A percentile compares a stretch with the other conserved stretches of the same genome.
Conservation (phyloP, 1,140 invertebrate genomes). For the Chironomus striatipennis region DNA sequence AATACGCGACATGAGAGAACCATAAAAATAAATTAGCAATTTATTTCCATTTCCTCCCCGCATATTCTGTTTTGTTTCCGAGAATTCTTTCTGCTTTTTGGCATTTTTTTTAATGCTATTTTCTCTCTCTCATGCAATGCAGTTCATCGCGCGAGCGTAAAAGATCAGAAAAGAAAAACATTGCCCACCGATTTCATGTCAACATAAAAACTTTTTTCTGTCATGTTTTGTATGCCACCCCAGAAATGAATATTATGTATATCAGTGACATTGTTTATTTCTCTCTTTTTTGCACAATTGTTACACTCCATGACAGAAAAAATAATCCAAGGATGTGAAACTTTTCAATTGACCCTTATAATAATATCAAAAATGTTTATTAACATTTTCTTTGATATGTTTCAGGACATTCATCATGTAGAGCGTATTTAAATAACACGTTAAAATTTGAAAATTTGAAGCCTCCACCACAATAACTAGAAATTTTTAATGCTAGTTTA, state of each 20-base stretch:
- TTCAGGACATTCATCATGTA: too few species aligned
- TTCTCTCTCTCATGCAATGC: neutral
- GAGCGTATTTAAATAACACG: too few species aligned
- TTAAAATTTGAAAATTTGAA: too few species aligned
- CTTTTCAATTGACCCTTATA: too few species aligned
- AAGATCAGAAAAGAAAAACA: neutral
- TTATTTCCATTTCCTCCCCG: constrained; percentile 15
- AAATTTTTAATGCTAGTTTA: too few species aligned
- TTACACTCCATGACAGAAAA: neutral
- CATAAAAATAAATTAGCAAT: constrained; percentile 23
- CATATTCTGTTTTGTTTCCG: neutral
- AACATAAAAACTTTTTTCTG: too few species aligned
- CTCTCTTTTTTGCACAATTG: neutral
- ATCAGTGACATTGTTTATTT: neutral
- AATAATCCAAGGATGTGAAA: too few species aligned
- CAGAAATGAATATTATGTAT: neutral
- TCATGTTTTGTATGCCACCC: neutral
- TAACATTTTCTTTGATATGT: too few species aligned
- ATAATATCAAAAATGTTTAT: too few species aligned
- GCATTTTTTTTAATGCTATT: neutral
- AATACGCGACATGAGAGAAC: constrained; percentile 13
- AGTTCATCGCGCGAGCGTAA: neutral
- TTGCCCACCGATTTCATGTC: neutral
- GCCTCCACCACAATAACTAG: too few species aligned
- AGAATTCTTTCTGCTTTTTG: constrained; percentile 7